Percentiles rank a stretch among this genome's conserved stretches.
phyloP scores from a whole-genome alignment of 2,888 invertebrate genomes.

The Pocota personata region DNA sequence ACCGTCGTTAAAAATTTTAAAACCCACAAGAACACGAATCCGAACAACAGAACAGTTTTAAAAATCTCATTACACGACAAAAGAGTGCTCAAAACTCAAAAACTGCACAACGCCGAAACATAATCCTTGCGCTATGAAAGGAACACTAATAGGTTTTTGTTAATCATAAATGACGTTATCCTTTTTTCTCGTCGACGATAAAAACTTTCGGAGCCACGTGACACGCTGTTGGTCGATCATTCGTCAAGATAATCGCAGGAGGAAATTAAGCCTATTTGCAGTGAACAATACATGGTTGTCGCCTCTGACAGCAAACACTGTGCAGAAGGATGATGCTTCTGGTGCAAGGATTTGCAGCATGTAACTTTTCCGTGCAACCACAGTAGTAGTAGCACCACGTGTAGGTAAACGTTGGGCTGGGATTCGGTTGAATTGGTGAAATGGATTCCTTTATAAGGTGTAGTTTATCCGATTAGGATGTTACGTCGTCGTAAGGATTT shows the following conservation, averaged over 20 bases:
- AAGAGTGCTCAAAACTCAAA: conserved; percentile 14
- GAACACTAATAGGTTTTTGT: conserved; percentile 71
- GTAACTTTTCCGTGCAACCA: conserved; percentile 45
- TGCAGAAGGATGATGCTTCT: conserved; percentile 14
- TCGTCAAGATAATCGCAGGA: conserved; percentile 72
- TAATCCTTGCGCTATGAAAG: conserved; percentile 69
- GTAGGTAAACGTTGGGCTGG: conserved; percentile 40
- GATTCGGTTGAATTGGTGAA: conserved; percentile 57
- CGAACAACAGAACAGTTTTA: conserved; percentile 33
- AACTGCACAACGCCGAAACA: conserved; percentile 57
- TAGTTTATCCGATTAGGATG: conserved; percentile 63
- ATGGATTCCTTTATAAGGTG: conserved; percentile 51
- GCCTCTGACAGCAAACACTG: conserved; percentile 56
- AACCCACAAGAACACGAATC: conserved; percentile 67
- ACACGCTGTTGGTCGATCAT: conserved; percentile 69
- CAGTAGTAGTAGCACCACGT: conserved; percentile 23
- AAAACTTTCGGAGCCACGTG: conserved; percentile 69
- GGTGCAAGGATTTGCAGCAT: conserved; percentile 43
- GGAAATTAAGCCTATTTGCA: conserved; percentile 73
- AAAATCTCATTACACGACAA: conserved; percentile 60
- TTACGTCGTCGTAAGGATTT: conserved; percentile 51
- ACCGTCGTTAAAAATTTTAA: conserved; percentile 57
- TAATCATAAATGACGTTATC: conserved; percentile 74
- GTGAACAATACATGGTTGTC: conserved; percentile 70
- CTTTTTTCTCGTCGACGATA: conserved; percentile 58